phyloP scores from a whole-genome alignment of 2,888 invertebrate species.

The Crioceris asparagi region DNA sequence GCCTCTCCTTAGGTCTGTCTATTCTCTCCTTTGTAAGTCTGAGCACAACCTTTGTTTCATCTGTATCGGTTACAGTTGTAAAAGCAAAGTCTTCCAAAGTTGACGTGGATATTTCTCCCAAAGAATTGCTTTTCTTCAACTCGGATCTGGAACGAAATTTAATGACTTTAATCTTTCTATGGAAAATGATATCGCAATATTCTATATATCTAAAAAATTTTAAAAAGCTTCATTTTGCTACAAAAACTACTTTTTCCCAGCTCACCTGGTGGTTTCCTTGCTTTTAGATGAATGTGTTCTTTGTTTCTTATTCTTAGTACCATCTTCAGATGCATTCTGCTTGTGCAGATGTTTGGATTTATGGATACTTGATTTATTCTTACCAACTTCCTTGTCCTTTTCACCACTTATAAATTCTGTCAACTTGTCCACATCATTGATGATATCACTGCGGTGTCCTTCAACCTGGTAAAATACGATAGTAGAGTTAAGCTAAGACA shows the following conservation, averaged over 20 bases:
- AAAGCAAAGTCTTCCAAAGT: constrained; percentile 24
- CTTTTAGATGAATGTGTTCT: constrained; percentile 26
- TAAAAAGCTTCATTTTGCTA: not conserved
- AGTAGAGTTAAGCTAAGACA: not conserved
- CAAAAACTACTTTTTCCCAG: not conserved
- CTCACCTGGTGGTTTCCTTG: constrained; percentile 26
- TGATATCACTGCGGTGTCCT: constrained; percentile 65
- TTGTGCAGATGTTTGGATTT: constrained; percentile 29
- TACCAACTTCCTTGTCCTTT: constrained; percentile 31
- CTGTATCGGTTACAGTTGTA: constrained; percentile 30
- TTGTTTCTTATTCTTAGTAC: constrained; percentile 27
- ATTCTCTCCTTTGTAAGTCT: constrained; percentile 26
- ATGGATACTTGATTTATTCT: constrained; percentile 20
- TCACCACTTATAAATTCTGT: constrained; percentile 70
- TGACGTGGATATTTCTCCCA: constrained; percentile 71
- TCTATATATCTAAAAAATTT: not conserved
- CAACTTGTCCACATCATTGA: constrained; percentile 60
- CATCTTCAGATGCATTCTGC: constrained; percentile 25
- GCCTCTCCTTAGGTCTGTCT: constrained; percentile 29
- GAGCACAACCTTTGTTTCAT: constrained; percentile 24
- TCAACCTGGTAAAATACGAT: constrained; percentile 41
- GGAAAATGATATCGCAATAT: not conserved
- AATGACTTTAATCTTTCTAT: constrained; percentile 16
- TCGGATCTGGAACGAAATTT: constrained; percentile 26
- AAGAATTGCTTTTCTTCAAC: constrained; percentile 39